These are phyloP conservation scores for Drosophila quadrilineata DNA, from an alignment of 1,140 invertebrate genomes.

Conservation along the genomic window DNA sequence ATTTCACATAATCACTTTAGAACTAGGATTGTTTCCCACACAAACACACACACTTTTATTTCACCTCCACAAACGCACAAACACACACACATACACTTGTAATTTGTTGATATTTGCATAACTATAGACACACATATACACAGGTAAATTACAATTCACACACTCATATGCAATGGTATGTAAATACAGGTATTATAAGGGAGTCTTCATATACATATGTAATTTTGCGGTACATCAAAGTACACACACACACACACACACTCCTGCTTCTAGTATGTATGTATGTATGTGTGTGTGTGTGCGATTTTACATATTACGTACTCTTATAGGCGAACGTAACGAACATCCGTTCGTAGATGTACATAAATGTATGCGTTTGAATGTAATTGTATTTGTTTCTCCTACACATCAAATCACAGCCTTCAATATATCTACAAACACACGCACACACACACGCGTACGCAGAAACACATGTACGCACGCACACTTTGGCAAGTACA, in stretches of 20 bases:
- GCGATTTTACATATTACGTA: slow-evolving; percentile 5
- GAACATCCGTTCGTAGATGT: too few relatives aligned
- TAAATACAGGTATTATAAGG: neutral
- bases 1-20: too few relatives aligned
- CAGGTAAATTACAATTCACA: too few relatives aligned
- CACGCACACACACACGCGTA: neutral
- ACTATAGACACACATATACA: too few relatives aligned
- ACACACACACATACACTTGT: neutral
- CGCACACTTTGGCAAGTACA: too few relatives aligned
- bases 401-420: slow-evolving; percentile 29
- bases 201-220: neutral
- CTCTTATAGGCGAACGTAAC: too few relatives aligned
- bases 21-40: too few relatives aligned
- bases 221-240: neutral
- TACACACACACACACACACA: too few relatives aligned
- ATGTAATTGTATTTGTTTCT: neutral
- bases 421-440: slow-evolving; percentile 15
- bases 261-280: too few relatives aligned
- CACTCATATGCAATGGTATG: too few relatives aligned
- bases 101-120: slow-evolving; percentile 16
- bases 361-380: neutral
- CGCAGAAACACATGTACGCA: slow-evolving; percentile 23
- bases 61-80: neutral
- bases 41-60: too few relatives aligned
- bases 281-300: neutral